Evolutionary conservation across 2,797 vertebrate species (phyloP), one percentile per base, ranked within the genome.

Genomic region (Myotis planiceps): DNA sequence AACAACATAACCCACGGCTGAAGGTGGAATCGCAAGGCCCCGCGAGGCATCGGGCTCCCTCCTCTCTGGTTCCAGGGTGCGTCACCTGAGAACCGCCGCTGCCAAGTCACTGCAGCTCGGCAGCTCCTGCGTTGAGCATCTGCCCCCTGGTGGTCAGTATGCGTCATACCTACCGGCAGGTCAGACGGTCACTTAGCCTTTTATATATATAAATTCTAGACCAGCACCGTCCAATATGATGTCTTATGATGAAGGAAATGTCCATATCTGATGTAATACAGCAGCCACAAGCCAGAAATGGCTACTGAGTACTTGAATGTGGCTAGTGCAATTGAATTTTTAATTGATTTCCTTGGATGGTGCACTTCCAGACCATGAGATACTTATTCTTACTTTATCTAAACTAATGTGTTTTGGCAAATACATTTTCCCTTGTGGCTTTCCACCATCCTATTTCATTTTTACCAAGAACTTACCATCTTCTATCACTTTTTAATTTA

Each of bases 171-270:
- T 60, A 60, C 58, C 2, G 2, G 12, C 58, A 0, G 1, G 58
- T 60, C 13, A 2, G 58, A 60, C 14, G 27, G 27, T 60, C 27
- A 1, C 12, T 58, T 29, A 58, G 25, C 10, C 55, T 23, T 58
- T 12, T 58, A 58, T 58, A 58, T 58, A 12, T 58, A 53, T 3
- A 53, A 4, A 5, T 27, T n/a, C 74, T 19, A 63, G 32, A 21
- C 42, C 21, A 45, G 29, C 25, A 19, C 15, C 2, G 21, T 47
- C 66, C 16, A 27, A 25, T 0, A 9, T 1, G 0, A 1, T 1
- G 9, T n/a, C 39, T 79, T 92, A 19, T 14, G 0, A 15, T 0
- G 42, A 39, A 45, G 58, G 72, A 6, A 21, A 47, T 7, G 53
- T 6, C 55, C 13, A 5, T 2, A 45, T 4, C n/a, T 58, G 45